Conservation (phyloP, 2,113 vertebrate genomes). For the Corythornis vintsioides region DNA sequence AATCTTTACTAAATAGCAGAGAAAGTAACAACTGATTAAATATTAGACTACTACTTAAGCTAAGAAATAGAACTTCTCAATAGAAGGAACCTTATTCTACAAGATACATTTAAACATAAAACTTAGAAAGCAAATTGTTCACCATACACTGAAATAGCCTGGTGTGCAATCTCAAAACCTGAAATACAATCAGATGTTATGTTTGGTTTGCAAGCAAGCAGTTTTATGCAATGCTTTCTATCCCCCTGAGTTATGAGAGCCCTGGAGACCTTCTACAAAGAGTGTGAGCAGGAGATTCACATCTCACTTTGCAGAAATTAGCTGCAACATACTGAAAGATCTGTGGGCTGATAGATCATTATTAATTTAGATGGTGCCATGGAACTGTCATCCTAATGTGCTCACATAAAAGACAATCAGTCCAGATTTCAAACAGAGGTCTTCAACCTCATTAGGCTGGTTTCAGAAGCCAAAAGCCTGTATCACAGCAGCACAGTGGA, state of each 20-base stretch:
- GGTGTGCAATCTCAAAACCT: constrained; percentile 16
- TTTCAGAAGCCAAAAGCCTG: constrained; percentile 45
- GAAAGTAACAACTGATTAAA: not conserved
- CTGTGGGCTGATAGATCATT: constrained; percentile 60
- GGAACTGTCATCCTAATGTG: constrained; percentile 43
- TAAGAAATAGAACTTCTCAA: not conserved
- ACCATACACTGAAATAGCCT: constrained; percentile 20
- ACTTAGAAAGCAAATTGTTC: constrained; percentile 11
- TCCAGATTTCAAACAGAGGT: constrained; percentile 50
- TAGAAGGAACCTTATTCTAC: constrained; percentile 5
- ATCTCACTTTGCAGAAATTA: constrained; percentile 64
- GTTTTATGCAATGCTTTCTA: constrained; percentile 16
- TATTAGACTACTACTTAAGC: not conserved
- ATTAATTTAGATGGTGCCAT: constrained; percentile 59
- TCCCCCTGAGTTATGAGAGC: constrained; percentile 21
- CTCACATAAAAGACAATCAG: constrained; percentile 49
- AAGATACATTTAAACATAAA: constrained; percentile 26
- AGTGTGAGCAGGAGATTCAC: not conserved
- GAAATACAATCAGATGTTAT: constrained; percentile 51
- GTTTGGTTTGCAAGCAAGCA: constrained; percentile 31
- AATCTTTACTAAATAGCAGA: not conserved
- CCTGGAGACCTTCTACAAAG: constrained; percentile 23
- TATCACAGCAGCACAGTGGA: constrained; percentile 5
- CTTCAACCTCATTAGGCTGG: constrained; percentile 59
- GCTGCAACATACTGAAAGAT: constrained; percentile 41